Evolutionary conservation across 2,888 invertebrate genomes (phyloP).

Genomic region (Acheta domesticus): DNA sequence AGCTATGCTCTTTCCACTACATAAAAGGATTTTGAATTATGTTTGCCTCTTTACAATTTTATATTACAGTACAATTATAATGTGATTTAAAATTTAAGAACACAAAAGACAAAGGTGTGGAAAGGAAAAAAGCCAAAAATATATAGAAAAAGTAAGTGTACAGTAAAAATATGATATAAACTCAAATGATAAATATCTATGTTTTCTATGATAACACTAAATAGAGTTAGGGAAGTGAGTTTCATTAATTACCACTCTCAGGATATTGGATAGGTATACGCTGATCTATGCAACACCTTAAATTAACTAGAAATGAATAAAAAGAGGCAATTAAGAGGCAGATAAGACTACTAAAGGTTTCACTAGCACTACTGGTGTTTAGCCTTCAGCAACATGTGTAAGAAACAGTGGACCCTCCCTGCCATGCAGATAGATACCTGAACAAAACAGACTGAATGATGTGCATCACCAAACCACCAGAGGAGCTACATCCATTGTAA

Average conservation of each 20-base stretch:
- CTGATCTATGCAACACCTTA: not conserved
- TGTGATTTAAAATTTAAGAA: too few relatives aligned
- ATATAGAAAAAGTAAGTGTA: too few relatives aligned
- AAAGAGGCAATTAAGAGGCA: not conserved
- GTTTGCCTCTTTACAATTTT: constrained; percentile 3
- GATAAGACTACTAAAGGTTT: not conserved
- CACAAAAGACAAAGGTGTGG: too few relatives aligned
- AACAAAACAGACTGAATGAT: not conserved
- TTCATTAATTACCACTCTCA: too few relatives aligned
- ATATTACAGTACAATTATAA: too few relatives aligned
- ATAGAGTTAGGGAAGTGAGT: too few relatives aligned
- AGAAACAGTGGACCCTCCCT: constrained; percentile 7
- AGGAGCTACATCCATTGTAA: not conserved
- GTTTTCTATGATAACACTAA: too few relatives aligned
- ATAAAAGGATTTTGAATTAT: constrained; percentile 21
- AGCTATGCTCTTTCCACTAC: too few relatives aligned
- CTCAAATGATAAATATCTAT: too few relatives aligned
- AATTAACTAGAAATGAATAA: not conserved
- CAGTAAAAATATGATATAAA: too few relatives aligned
- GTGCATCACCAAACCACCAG: constrained; percentile 18
- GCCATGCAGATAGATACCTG: not conserved
- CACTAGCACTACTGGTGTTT: not conserved
- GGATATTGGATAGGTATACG: not conserved
- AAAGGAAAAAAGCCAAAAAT: too few relatives aligned
- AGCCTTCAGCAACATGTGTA: not conserved